Conservation (phyloP, 37 sponge, comb jelly and placozoan species). For the Ianthella basta region DNA sequence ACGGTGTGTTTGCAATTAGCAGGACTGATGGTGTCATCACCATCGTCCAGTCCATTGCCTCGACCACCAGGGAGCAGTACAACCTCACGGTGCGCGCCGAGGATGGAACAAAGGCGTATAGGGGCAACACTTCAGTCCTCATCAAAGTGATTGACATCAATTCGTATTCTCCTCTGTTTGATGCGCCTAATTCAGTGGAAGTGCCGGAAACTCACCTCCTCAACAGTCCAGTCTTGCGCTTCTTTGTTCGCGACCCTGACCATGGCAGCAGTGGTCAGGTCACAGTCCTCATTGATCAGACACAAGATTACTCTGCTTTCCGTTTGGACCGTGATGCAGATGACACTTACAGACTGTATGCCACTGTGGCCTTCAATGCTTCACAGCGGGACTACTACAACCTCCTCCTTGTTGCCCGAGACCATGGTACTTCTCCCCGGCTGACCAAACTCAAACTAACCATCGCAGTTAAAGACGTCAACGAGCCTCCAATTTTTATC, state of each 20-base stretch:
- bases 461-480: background rate
- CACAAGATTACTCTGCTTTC: background rate
- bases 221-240: background rate
- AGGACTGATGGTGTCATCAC: background rate
- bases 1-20: background rate
- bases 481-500: background rate
- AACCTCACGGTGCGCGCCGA: background rate
- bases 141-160: conserved; percentile 17
- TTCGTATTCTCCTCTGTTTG: conserved; percentile 8
- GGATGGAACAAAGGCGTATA: background rate
- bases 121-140: background rate
- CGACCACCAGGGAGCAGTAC: background rate
- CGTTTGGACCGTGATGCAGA: background rate
- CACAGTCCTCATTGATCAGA: background rate
- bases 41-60: background rate
- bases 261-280: background rate
- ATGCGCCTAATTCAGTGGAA: background rate
- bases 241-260: background rate
- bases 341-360: background rate
- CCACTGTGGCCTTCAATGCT: conserved; percentile 14
- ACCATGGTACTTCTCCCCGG: background rate
- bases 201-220: conserved; percentile 7
- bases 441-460: background rate
- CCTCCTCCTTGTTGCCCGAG: background rate
- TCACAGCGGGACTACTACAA: background rate